Conservation (phyloP, 2,113 vertebrate species). For the Numenius arquata region DNA sequence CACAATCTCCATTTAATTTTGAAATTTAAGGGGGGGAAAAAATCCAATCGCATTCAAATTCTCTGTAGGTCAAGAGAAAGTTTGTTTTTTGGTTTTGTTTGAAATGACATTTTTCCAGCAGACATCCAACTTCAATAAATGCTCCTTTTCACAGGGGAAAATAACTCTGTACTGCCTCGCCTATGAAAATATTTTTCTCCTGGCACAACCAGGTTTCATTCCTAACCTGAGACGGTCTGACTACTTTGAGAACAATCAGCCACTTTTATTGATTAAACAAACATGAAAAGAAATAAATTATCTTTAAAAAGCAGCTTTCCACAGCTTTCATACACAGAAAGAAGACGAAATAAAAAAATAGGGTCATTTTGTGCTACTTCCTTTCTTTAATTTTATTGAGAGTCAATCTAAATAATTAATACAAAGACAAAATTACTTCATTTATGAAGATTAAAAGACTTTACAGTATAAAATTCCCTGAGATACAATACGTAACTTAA, state of each 20-base stretch:
- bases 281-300: not conserved
- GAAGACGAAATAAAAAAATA: not conserved
- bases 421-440: not conserved
- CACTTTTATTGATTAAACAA: slow-evolving; percentile 1
- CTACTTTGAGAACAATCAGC: not conserved
- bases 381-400: slow-evolving; percentile 25
- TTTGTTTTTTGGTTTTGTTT: not conserved
- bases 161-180: not conserved
- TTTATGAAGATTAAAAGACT: not conserved
- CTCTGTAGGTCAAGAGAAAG: not conserved
- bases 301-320: not conserved
- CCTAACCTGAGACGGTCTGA: not conserved
- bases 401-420: not conserved
- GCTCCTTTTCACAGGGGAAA: slow-evolving; percentile 32
- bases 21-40: not conserved
- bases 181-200: slow-evolving; percentile 38
- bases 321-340: not conserved
- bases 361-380: not conserved
- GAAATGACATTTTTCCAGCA: not conserved
- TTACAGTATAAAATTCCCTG: slow-evolving; percentile 56
- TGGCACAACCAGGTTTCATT: not conserved
- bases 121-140: slow-evolving; percentile 20
- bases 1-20: not conserved
- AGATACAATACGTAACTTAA: slow-evolving; percentile 6
- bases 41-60: not conserved